Base-by-base conservation (phyloP, 2,113 vertebrate species). In the Seriola dumerili region DNA sequence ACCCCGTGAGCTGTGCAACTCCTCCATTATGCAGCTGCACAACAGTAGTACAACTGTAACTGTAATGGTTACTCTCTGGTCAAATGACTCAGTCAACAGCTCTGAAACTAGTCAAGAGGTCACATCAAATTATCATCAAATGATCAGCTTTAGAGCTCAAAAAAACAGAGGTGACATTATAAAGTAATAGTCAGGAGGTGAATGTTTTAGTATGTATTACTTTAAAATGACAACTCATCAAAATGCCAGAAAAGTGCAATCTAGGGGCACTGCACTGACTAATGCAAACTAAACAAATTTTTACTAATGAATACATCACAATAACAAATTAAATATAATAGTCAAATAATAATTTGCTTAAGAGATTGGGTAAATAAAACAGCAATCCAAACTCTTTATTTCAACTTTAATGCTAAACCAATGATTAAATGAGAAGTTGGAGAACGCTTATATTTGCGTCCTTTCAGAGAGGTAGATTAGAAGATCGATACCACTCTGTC, bases 61-160 rank as follows among this genome's bases (percentile, higher is more conserved):
- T 48, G 3, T 2, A 52, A 7, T 8, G 5, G 5, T 19, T 50
- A 19, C 48, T 8, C 17, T 9, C 21, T 25, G 50, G 4, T 34
- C n/a, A n/a, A 52, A 52, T 83, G 54, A 58, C 36, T 57, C 25
- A 72, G n/a, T 12, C 19, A 52, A 11, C 23, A 62, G 23, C 17
- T 46, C 12, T 32, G 46, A 1, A 42, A 11, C n/a, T 8, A 46
- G 36, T 34, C 10, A 36, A 67, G 17, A 25, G 16, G 21, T 8
- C 13, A 69, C 11, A 74, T n/a, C 21, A 11, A 32, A 34, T 59
- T 21, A 50, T 46, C 44, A 46, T 46, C 11, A 12, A 8, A 34
- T 48, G 58, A 76, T 55, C 29, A 29, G 8, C 29, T 23, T 25
- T 40, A 19, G 29, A 29, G 29, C 29, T 29, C 29, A 29, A 52